Evolutionary conservation across 2,797 vertebrate genomes (phyloP).

Genomic region (Clarias fuscus): DNA sequence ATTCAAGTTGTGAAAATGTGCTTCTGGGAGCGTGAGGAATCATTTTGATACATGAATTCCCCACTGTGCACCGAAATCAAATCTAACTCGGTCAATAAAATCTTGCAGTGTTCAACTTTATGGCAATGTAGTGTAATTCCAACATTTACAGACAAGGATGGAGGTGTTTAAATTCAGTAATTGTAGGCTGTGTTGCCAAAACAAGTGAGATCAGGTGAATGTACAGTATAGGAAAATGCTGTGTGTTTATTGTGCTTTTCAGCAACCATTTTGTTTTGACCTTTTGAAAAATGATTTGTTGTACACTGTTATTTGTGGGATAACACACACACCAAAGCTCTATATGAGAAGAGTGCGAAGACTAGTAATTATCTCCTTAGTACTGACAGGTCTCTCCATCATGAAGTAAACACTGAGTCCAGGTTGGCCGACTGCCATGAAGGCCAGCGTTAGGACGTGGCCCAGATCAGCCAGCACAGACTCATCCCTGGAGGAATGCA

Average conservation of each 20-base stretch:
- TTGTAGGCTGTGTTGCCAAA: not conserved
- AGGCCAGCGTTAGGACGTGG: conserved; percentile 14
- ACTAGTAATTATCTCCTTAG: conserved; percentile 50
- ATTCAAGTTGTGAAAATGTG: too few species aligned
- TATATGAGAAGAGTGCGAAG: conserved; percentile 20
- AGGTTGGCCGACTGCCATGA: conserved; percentile 33
- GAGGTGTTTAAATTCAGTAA: not conserved
- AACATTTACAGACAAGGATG: not conserved
- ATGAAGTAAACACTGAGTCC: conserved; percentile 30
- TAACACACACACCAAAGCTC: not conserved
- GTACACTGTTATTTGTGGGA: conserved; percentile 41
- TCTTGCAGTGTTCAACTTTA: too few species aligned
- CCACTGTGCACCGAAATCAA: too few species aligned
- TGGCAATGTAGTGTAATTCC: too few species aligned
- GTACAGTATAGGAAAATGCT: not conserved
- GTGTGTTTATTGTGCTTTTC: not conserved
- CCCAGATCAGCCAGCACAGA: conserved; percentile 33
- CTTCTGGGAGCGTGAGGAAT: too few species aligned
- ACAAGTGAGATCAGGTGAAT: not conserved
- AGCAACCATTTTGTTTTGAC: conserved; percentile 23
- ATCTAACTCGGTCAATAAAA: too few species aligned
- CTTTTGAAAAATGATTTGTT: conserved; percentile 24
- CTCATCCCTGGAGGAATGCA: conserved; percentile 26
- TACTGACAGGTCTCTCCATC: conserved; percentile 42
- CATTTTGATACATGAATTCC: too few species aligned